phyloP scores from a whole-genome alignment of 2,113 vertebrate genomes.

The Platysternon megacephalum region DNA sequence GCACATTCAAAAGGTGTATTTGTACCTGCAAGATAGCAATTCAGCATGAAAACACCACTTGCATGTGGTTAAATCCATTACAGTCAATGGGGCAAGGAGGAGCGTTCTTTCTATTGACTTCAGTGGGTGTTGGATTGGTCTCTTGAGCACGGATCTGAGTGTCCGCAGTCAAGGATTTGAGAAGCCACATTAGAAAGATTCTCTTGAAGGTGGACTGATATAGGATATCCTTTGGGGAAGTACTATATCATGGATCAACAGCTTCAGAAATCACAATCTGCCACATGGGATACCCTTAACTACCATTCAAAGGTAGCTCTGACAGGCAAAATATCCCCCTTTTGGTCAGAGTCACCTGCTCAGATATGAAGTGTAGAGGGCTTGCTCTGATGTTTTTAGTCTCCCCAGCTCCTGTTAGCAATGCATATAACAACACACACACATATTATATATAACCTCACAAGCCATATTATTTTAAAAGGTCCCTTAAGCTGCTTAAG shows the following conservation, averaged over 20 bases:
- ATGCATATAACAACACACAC: neutral
- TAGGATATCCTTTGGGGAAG: neutral
- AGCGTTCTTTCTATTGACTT: neutral
- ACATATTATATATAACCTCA: neutral
- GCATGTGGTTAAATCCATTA: neutral
- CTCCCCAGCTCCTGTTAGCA: neutral
- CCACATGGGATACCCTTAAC: rapidly evolving
- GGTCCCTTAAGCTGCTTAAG: neutral
- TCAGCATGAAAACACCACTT: neutral
- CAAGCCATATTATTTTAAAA: neutral
- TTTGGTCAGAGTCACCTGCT: neutral
- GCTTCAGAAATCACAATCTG: neutral
- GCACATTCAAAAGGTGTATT: neutral
- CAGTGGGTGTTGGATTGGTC: neutral
- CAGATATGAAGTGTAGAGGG: neutral
- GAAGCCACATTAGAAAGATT: neutral
- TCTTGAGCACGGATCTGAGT: neutral
- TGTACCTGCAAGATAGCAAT: neutral
- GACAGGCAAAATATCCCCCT: too few relatives aligned
- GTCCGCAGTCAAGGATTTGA: neutral
- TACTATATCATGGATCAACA: neutral
- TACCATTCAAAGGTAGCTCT: neutral
- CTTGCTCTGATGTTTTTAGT: neutral
- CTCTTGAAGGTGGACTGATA: neutral
- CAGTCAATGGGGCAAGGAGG: neutral